Conservation (phyloP, 2,113 vertebrate genomes). For the Gambusia holbrooki region DNA sequence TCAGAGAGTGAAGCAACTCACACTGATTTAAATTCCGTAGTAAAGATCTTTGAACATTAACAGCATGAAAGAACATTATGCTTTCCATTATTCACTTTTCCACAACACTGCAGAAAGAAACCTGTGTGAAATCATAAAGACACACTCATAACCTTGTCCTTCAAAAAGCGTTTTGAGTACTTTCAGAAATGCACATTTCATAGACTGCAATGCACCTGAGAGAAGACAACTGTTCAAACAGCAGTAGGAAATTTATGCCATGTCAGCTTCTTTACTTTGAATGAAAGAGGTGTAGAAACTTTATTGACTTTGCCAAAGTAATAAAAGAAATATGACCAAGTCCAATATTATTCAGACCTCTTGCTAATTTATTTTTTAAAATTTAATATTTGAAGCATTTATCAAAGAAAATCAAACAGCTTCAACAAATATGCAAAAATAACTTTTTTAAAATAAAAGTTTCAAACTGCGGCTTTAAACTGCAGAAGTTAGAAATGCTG, state of each 20-base stretch:
- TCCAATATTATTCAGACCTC: background rate
- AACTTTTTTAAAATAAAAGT: too few species aligned
- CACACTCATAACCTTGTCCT: background rate
- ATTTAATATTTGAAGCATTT: too few species aligned
- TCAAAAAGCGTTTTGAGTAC: background rate
- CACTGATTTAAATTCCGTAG: background rate
- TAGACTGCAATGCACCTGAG: background rate
- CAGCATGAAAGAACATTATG: conserved; percentile 3
- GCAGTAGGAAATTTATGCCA: background rate
- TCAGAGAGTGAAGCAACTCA: conserved; percentile 29
- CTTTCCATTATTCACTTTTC: background rate
- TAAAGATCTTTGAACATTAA: conserved; percentile 2
- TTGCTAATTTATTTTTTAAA: background rate
- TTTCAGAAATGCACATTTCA: background rate
- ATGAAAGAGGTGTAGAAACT: background rate
- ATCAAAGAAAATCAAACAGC: too few species aligned
- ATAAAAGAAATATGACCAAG: background rate
- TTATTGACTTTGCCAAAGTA: background rate
- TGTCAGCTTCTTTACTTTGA: background rate
- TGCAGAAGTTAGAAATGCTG: background rate
- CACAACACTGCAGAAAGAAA: background rate
- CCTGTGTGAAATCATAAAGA: background rate
- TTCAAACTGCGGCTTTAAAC: background rate
- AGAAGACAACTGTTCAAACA: background rate
- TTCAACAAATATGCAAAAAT: too few species aligned